Percentiles rank a stretch among this genome's conserved stretches.
Evolutionary conservation across 2,888 invertebrate genomes (phyloP).

Genomic region (Odontocolon sp.): DNA sequence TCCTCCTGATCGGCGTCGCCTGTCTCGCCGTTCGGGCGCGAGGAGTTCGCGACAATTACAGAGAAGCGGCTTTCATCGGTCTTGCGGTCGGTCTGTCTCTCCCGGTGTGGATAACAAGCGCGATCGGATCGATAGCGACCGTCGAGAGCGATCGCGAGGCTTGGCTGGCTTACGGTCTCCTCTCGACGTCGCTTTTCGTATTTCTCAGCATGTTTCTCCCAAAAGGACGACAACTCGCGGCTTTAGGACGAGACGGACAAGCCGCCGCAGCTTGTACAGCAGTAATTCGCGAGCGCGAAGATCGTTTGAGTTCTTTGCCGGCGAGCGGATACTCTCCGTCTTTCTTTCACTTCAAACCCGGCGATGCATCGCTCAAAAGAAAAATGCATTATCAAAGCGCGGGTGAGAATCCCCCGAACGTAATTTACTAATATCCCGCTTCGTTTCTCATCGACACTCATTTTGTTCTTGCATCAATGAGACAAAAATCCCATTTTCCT

Average conservation of each 20-base stretch:
- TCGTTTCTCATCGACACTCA: not conserved
- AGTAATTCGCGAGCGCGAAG: slow-evolving; percentile 88
- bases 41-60: slow-evolving; percentile 95
- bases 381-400: slow-evolving; percentile 81
- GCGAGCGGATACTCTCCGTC: slow-evolving; percentile 94
- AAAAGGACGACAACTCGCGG: slow-evolving; percentile 94
- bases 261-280: slow-evolving; percentile 61
- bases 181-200: slow-evolving; percentile 91
- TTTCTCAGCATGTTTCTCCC: slow-evolving; percentile 97
- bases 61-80: slow-evolving; percentile 96
- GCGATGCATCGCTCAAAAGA: slow-evolving; percentile 88
- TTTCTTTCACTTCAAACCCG: slow-evolving; percentile 96
- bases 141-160: slow-evolving; percentile 90
- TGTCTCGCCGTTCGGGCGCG: slow-evolving; percentile 92
- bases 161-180: slow-evolving; percentile 94
- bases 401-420: slow-evolving; percentile 65
- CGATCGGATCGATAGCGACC: slow-evolving; percentile 82
- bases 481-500: not conserved
- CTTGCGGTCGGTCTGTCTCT: slow-evolving; percentile 93
- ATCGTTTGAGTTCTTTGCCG: slow-evolving; percentile 90
- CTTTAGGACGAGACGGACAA: slow-evolving; percentile 92
- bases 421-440: not conserved
- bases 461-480: not conserved
- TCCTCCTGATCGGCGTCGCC: slow-evolving; percentile 92
- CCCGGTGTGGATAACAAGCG: slow-evolving; percentile 93